Evolutionary conservation across 1,140 invertebrate genomes (phyloP), one percentile per base, ranked within the genome.

Genomic region (Diprion similis): DNA sequence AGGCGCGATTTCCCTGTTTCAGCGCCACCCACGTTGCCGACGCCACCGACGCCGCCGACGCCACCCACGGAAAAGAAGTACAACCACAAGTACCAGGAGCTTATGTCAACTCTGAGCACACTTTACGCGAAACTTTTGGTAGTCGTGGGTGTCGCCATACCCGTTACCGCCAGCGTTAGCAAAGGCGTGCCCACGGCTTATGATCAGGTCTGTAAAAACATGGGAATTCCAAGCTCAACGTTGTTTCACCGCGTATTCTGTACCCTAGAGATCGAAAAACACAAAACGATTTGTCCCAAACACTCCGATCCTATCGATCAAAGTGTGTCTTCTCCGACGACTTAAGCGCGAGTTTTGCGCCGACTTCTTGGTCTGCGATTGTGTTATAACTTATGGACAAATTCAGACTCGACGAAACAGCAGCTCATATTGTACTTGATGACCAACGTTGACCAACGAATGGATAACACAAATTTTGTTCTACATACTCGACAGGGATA

Each of bases 91-190:
- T 71, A 47, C 68, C 71, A 81, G 10, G 79, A 83, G 75, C 78
- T 89, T 70, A 84, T 87, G 48, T 86, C 87, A 4, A 88, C 90
- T 51, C 82, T 95, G 70, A 95, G 94, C 78, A 94, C 93, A 1
- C 86, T 96, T 3, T 96, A 96, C 86, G 93, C 92, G 7, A 95
- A 95, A 82, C 85, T 95, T 8, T 81, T 96, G 66, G 92, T 96
- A 37, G 93, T 96, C 10, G 89, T 96, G 77, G 95, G 94, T 0
- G 90, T 94, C 70, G 91, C 92, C 17, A 91, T 93, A 78, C 92
- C 92, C 8, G 89, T 93, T 65, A 92, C 92, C 17, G 92, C 93
- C 82, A 92, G 92, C 73, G 91, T 94, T 73, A 92, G 92, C 65
- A 89, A 90, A 71, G 89, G 90, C 78, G 91, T 93, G 8, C 91